These are phyloP conservation scores for Cheilosia vulpina DNA, from an alignment of 2,888 invertebrate genomes.

Conservation along the genomic window DNA sequence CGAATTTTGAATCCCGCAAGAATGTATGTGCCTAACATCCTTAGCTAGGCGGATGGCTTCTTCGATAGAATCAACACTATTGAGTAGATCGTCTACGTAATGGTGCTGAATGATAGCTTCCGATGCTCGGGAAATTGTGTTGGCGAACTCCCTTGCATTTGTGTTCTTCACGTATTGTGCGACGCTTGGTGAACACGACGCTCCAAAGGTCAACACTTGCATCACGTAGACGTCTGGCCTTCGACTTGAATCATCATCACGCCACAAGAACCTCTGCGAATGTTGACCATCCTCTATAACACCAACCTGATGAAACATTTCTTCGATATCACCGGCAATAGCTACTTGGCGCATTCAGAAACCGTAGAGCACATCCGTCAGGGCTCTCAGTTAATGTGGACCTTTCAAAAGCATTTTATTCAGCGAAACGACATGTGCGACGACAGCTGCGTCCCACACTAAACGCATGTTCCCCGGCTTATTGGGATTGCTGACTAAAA, in stretches of 20 bases:
- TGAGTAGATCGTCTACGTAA: conserved; percentile 14
- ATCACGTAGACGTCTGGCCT: conserved; percentile 20
- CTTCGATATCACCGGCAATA: neutral
- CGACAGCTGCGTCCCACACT: conserved; percentile 20
- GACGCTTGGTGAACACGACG: conserved; percentile 24
- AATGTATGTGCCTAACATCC: conserved; percentile 9
- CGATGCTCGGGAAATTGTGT: too few relatives aligned
- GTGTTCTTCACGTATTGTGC: conserved; percentile 17
- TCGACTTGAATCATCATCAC: conserved; percentile 14
- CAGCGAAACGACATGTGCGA: neutral
- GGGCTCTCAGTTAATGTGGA: neutral
- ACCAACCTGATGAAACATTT: too few relatives aligned
- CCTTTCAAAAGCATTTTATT: neutral
- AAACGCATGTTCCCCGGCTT: conserved; percentile 1
- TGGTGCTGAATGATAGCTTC: neutral
- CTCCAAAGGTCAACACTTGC: conserved; percentile 69
- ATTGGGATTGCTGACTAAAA: conserved; percentile 7
- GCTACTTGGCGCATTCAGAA: neutral
- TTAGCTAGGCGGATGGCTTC: neutral
- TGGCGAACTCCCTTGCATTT: conserved; percentile 8
- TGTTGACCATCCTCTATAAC: too few relatives aligned
- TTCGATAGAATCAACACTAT: neutral
- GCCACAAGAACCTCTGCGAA: too few relatives aligned
- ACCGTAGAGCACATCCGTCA: neutral
- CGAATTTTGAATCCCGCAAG: conserved; percentile 32